Evolutionary conservation across 2,888 invertebrate species (phyloP).

Genomic region (Galerucella pusilla): DNA sequence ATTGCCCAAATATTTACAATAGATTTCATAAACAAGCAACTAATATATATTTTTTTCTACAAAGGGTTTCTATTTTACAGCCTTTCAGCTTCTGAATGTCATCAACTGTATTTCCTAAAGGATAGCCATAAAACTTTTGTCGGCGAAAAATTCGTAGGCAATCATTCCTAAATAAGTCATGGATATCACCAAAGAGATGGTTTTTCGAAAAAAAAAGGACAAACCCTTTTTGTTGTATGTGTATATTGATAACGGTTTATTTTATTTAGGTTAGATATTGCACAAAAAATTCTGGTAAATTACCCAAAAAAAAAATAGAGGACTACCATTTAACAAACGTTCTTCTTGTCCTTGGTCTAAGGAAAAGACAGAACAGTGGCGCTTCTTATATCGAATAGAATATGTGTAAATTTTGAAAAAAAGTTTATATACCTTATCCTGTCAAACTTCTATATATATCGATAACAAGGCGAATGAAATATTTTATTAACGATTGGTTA

Average conservation of each 20-base stretch:
- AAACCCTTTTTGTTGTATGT: conserved; percentile 8
- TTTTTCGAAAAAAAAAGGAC: neutral
- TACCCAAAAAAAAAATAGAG: conserved; percentile 41
- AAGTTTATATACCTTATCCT: no score
- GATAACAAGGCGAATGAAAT: neutral
- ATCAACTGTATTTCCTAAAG: conserved; percentile 33
- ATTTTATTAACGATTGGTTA: conserved; percentile 19
- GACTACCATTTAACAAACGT: conserved; percentile 19
- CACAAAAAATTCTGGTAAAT: conserved; percentile 41
- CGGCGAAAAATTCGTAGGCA: conserved; percentile 39
- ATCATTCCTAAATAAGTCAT: conserved; percentile 36
- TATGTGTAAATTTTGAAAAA: no score
- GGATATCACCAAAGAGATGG: conserved; percentile 13
- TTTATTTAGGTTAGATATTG: conserved; percentile 38
- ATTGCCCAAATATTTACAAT: conserved; percentile 48
- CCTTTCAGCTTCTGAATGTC: conserved; percentile 42
- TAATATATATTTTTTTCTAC: conserved; percentile 40
- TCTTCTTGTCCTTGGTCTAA: neutral
- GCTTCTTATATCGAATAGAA: neutral
- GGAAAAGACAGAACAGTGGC: neutral
- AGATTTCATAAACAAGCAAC: conserved; percentile 48
- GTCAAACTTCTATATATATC: neutral
- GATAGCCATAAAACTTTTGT: conserved; percentile 41
- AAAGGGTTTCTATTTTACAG: conserved; percentile 44
- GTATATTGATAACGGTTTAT: conserved; percentile 38